These are phyloP conservation scores for Beaufortia kweichowensis DNA, from an alignment of 2,113 vertebrate species.

Conservation along the genomic window DNA sequence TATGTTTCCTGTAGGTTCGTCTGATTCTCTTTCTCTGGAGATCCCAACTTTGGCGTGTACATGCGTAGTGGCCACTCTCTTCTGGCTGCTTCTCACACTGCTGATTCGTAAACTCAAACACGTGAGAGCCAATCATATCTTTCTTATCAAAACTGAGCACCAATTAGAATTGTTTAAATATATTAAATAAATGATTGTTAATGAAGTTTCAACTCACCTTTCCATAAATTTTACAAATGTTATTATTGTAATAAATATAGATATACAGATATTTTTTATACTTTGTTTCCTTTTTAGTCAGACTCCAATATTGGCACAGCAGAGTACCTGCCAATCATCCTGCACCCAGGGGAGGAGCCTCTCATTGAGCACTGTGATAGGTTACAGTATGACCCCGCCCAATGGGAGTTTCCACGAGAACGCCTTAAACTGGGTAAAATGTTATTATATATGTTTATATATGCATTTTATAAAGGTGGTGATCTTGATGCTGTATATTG, in stretches of 20 bases:
- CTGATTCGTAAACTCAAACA: slow-evolving; percentile 90
- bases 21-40: slow-evolving; percentile 83
- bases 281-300: slow-evolving; percentile 71
- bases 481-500: slow-evolving; percentile 56
- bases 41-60: slow-evolving; percentile 87
- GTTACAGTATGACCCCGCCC: slow-evolving; percentile 87
- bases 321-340: slow-evolving; percentile 88
- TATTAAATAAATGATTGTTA: too few relatives aligned
- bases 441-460: slow-evolving; percentile 39
- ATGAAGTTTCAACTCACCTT: too few relatives aligned
- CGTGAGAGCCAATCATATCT: slow-evolving; percentile 56
- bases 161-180: not conserved
- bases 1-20: slow-evolving; percentile 70
- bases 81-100: slow-evolving; percentile 91
- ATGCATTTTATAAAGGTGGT: not conserved
- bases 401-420: slow-evolving; percentile 94
- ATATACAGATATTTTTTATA: not conserved
- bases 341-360: slow-evolving; percentile 85
- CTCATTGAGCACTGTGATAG: slow-evolving; percentile 84
- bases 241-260: not conserved
- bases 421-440: slow-evolving; percentile 89
- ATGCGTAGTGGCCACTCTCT: slow-evolving; percentile 85
- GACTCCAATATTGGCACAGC: slow-evolving; percentile 74
- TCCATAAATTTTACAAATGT: too few relatives aligned
- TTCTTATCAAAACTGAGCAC: not conserved